Conservation (phyloP, 92 coral and sea anemone genomes). For the Epizoanthus rinbou region DNA sequence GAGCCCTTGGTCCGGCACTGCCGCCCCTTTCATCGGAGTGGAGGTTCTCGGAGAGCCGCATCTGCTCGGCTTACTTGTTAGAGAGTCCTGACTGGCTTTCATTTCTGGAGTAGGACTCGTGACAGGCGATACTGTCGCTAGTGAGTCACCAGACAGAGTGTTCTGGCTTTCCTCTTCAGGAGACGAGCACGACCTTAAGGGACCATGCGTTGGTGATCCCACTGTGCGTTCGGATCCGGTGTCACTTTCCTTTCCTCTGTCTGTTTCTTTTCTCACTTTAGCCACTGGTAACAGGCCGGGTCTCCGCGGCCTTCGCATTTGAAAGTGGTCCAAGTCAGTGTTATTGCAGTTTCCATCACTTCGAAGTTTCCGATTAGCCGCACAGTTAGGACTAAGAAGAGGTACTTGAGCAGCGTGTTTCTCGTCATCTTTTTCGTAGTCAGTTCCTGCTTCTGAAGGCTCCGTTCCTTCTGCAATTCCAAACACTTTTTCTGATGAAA, state of each 20-base stretch:
- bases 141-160: not conserved
- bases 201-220: not conserved
- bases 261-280: conserved; percentile 7
- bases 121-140: conserved; percentile 9
- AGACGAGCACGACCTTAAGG: not conserved
- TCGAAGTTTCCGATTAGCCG: conserved; percentile 26
- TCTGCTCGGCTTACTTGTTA: not conserved
- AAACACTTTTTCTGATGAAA: conserved; percentile 29
- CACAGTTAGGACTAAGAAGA: conserved; percentile 27
- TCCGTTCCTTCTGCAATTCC: conserved; percentile 30
- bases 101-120: not conserved
- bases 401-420: conserved; percentile 3
- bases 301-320: conserved; percentile 27
- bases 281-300: not conserved
- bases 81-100: not conserved
- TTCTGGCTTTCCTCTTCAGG: not conserved
- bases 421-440: conserved; percentile 10
- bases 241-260: not conserved
- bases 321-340: not conserved
- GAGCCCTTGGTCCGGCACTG: not conserved
- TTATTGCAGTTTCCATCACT: conserved; percentile 24
- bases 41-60: not conserved
- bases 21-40: not conserved
- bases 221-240: not conserved
- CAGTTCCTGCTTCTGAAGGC: conserved; percentile 28